Evolutionary conservation across 2,888 invertebrate species (phyloP).

Genomic region (Tuberolachnus salignus): DNA sequence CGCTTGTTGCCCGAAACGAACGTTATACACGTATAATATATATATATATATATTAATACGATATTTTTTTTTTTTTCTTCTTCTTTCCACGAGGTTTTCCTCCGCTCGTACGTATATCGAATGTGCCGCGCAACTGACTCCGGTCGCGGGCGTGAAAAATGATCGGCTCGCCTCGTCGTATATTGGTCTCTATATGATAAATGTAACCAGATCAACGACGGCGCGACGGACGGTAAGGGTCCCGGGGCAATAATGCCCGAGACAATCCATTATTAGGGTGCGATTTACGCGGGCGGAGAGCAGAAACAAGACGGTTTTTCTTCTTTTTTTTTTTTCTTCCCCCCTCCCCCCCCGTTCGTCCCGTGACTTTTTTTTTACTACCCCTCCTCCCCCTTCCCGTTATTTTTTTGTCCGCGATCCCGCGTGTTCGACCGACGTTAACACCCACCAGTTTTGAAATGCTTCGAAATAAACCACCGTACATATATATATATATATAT

Average conservation of each 20-base stretch:
- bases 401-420: too few species aligned
- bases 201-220: slow-evolving; percentile 49
- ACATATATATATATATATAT: too few species aligned
- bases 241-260: slow-evolving; percentile 45
- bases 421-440: too few species aligned
- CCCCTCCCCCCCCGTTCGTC: background rate
- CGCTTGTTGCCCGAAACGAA: slow-evolving; percentile 28
- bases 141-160: slow-evolving; percentile 46
- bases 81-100: slow-evolving; percentile 10
- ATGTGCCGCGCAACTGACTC: slow-evolving; percentile 17
- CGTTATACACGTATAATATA: too few species aligned
- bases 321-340: background rate
- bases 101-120: slow-evolving; percentile 9
- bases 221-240: slow-evolving; percentile 10
- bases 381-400: too few species aligned
- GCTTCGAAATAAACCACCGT: too few species aligned
- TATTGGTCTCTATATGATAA: slow-evolving; percentile 53
- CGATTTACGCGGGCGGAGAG: slow-evolving; percentile 36
- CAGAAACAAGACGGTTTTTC: slow-evolving; percentile 40
- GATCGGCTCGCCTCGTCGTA: slow-evolving; percentile 48
- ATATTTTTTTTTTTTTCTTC: slow-evolving; percentile 1
- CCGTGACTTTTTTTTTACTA: too few species aligned
- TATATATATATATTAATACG: slow-evolving; percentile 22
- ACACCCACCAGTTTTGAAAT: background rate
- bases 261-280: slow-evolving; percentile 57